These are phyloP conservation scores for Torymus tubicola DNA, from an alignment of 2,888 invertebrate genomes.

Conservation along the genomic window DNA sequence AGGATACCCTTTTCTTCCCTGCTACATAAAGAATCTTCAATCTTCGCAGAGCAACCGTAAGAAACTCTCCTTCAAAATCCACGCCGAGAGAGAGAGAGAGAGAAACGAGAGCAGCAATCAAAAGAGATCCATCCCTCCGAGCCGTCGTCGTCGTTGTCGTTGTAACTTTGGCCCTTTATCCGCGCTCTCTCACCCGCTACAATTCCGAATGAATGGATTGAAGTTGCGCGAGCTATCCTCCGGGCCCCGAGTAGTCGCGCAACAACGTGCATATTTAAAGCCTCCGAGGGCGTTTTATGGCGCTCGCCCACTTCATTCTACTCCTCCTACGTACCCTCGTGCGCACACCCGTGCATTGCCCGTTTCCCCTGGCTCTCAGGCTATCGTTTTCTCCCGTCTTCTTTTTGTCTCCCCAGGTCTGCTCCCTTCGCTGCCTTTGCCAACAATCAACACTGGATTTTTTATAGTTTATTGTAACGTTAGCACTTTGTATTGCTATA, in stretches of 20 bases:
- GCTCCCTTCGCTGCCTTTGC: background rate
- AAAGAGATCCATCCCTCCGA: background rate
- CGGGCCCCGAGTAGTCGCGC: background rate
- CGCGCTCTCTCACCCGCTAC: background rate
- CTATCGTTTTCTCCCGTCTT: background rate
- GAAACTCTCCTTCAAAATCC: background rate
- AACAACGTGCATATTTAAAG: slow-evolving; percentile 21
- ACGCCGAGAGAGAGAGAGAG: background rate
- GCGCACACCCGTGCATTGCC: too few species aligned
- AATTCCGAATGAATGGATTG: slow-evolving; percentile 17
- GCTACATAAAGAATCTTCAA: slow-evolving; percentile 8
- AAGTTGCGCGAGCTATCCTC: background rate
- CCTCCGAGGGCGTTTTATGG: background rate
- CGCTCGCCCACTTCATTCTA: background rate
- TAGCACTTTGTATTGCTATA: too few species aligned
- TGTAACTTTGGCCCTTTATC: slow-evolving; percentile 14
- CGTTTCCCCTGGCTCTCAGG: background rate
- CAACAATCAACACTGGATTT: too few species aligned
- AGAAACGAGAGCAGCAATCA: background rate
- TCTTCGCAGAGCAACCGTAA: background rate
- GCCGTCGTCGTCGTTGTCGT: background rate
- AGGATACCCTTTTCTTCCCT: background rate
- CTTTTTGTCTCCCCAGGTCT: background rate
- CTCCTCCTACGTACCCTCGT: too few species aligned
- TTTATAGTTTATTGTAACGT: too few species aligned